phyloP scores from a whole-genome alignment of 2,888 invertebrate genomes.

The Notocelia uddmanniana region DNA sequence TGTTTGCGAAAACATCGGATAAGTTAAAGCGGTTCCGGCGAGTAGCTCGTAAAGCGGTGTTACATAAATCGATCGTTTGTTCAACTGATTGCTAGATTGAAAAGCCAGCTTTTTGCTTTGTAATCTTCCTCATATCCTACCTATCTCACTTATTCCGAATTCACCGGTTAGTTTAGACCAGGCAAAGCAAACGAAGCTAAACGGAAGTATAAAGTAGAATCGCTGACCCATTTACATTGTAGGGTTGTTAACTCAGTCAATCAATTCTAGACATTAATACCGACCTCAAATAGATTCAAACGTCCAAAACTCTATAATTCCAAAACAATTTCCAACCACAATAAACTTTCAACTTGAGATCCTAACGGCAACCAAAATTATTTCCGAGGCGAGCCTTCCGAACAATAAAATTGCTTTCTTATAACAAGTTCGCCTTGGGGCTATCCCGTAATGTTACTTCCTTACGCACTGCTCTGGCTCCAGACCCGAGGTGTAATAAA shows the following conservation, averaged over 20 bases:
- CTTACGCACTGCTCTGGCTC: slow-evolving; percentile 59
- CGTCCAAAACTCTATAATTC: slow-evolving; percentile 45
- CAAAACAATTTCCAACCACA: slow-evolving; percentile 54
- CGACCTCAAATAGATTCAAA: slow-evolving; percentile 45
- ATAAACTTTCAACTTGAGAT: slow-evolving; percentile 68
- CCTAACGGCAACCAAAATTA: slow-evolving; percentile 70
- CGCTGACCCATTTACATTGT: slow-evolving; percentile 5
- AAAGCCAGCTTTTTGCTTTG: slow-evolving; percentile 69
- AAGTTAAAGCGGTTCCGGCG: slow-evolving; percentile 61
- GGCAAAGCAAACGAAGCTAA: slow-evolving; percentile 2
- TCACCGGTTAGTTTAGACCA: slow-evolving; percentile 3
- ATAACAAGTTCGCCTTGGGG: slow-evolving; percentile 65
- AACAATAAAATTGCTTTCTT: slow-evolving; percentile 75
- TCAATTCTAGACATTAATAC: slow-evolving; percentile 36
- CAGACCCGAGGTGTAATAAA: slow-evolving; percentile 63
- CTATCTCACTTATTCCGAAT: background rate
- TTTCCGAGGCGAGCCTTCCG: slow-evolving; percentile 64
- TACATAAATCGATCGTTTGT: slow-evolving; percentile 78
- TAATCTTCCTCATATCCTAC: slow-evolving; percentile 63
- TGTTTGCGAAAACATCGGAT: slow-evolving; percentile 64
- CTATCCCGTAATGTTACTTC: slow-evolving; percentile 64
- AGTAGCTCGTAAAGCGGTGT: slow-evolving; percentile 69
- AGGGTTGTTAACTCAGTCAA: slow-evolving; percentile 38
- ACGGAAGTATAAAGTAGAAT: background rate
- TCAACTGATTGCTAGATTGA: slow-evolving; percentile 77